phyloP scores from a whole-genome alignment of 2,113 vertebrate species.

The Eidolon helvum region DNA sequence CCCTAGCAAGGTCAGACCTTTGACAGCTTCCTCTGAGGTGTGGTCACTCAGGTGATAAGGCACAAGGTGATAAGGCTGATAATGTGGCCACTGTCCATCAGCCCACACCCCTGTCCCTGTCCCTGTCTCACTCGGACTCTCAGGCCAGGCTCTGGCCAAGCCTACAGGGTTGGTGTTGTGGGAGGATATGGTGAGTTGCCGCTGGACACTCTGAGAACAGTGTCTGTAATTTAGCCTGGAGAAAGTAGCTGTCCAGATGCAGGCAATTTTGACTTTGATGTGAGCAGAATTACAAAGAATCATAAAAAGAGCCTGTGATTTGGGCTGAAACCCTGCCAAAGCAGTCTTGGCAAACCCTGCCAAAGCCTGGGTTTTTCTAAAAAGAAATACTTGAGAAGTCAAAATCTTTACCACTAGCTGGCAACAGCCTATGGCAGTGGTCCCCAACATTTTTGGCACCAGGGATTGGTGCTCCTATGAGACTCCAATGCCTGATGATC shows the following conservation, averaged over 20 bases:
- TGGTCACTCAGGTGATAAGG: not conserved
- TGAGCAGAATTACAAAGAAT: constrained; percentile 63
- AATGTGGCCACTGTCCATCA: not conserved
- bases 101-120: not conserved
- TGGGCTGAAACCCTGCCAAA: constrained; percentile 33
- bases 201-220: not conserved
- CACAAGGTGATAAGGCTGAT: not conserved
- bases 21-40: not conserved
- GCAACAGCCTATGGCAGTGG: not conserved
- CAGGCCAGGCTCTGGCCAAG: not conserved
- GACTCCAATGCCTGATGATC: too few species aligned
- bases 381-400: constrained; percentile 24
- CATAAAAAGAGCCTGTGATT: constrained; percentile 56
- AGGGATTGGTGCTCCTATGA: too few species aligned
- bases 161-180: not conserved
- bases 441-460: too few species aligned
- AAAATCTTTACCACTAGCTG: not conserved
- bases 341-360: not conserved
- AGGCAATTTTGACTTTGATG: constrained; percentile 66
- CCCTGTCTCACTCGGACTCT: not conserved
- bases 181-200: not conserved
- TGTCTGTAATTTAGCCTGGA: constrained; percentile 44
- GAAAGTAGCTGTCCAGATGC: constrained; percentile 18
- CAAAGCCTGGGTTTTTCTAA: not conserved
- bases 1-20: not conserved